These are phyloP conservation scores for Oreochromis tanganicae DNA, from an alignment of 2,113 vertebrate genomes.

Conservation along the genomic window DNA sequence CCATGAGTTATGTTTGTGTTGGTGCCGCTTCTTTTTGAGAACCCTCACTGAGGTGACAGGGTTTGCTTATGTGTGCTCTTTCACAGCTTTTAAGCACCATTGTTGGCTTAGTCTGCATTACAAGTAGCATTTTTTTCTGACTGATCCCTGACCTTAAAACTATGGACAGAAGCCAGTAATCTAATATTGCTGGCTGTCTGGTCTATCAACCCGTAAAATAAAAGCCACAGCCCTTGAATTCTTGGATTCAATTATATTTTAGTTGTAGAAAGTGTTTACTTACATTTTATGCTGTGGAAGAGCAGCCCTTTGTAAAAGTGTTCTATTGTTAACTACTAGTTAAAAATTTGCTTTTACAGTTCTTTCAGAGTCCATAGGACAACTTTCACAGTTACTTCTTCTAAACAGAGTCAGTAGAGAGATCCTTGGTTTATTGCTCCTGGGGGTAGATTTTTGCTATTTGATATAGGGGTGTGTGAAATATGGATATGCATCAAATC, in stretches of 20 bases:
- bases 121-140: neutral
- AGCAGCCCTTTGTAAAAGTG: neutral
- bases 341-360: neutral
- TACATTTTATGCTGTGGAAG: neutral
- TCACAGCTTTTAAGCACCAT: neutral
- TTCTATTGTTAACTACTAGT: neutral
- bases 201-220: neutral
- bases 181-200: neutral
- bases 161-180: neutral
- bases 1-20: neutral
- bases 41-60: neutral
- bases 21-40: neutral
- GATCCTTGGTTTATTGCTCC: slow-evolving; percentile 9
- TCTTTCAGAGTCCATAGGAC: neutral
- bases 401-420: neutral
- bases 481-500: slow-evolving; percentile 15
- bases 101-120: neutral
- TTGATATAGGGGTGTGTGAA: neutral
- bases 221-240: neutral
- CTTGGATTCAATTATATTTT: neutral
- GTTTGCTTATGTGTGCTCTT: neutral
- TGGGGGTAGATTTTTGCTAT: neutral
- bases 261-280: slow-evolving; percentile 10
- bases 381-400: neutral
- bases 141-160: slow-evolving; percentile 29